Conservation (phyloP, 1,140 invertebrate species). For the Eumaeus atala region DNA sequence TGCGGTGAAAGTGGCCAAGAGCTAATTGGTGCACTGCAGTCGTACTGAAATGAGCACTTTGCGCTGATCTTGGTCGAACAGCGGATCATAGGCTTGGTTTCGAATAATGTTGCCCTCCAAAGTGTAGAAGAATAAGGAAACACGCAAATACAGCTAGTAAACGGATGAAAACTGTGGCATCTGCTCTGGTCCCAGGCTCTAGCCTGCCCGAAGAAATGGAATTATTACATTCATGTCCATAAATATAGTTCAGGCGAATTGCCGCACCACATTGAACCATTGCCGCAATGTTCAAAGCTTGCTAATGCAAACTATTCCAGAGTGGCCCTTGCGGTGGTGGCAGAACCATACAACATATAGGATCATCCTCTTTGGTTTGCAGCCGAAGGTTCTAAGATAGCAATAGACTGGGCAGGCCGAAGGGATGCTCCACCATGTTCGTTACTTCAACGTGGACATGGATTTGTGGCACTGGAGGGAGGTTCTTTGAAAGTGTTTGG, state of each 20-base stretch:
- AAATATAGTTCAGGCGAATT: slow-evolving; percentile 22
- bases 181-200: not conserved
- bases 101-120: not conserved
- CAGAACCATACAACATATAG: slow-evolving; percentile 26
- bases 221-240: not conserved
- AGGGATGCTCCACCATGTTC: too few relatives aligned
- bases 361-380: slow-evolving; percentile 23
- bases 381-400: slow-evolving; percentile 4
- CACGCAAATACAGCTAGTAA: not conserved
- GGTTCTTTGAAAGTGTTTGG: too few relatives aligned
- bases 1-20: slow-evolving; percentile 20
- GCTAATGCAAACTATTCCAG: slow-evolving; percentile 22
- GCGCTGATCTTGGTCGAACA: slow-evolving; percentile 11
- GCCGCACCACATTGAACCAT: too few relatives aligned
- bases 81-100: slow-evolving; percentile 21
- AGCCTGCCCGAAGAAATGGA: slow-evolving; percentile 13
- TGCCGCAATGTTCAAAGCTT: slow-evolving; percentile 24
- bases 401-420: too few relatives aligned
- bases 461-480: too few relatives aligned
- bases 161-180: too few relatives aligned
- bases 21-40: slow-evolving; percentile 15
- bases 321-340: slow-evolving; percentile 23
- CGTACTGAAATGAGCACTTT: slow-evolving; percentile 16
- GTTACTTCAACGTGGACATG: too few relatives aligned
- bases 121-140: not conserved